phyloP scores from a whole-genome alignment of 2,888 invertebrate species.

The Pardosa pseudoannulata region DNA sequence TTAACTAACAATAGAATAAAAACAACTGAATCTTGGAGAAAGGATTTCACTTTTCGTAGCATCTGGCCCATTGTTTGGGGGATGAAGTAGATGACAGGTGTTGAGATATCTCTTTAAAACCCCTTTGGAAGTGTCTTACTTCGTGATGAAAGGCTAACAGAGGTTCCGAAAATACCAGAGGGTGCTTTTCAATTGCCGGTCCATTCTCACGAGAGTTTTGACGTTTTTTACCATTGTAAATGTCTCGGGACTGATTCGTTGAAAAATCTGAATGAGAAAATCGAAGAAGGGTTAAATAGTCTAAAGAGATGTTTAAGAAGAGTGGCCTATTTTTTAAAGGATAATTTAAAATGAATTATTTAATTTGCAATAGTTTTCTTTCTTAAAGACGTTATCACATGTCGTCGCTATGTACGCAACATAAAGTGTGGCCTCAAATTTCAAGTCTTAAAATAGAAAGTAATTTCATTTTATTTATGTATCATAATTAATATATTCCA shows the following conservation, averaged over 20 bases:
- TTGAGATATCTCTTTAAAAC: background rate
- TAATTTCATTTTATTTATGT: too few species aligned
- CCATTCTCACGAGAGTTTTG: background rate
- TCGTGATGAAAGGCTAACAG: constrained; percentile 26
- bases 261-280: background rate
- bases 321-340: too few species aligned
- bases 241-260: too few species aligned
- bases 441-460: too few species aligned
- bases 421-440: too few species aligned
- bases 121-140: constrained; percentile 23
- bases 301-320: too few species aligned
- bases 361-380: too few species aligned
- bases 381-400: too few species aligned
- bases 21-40: background rate
- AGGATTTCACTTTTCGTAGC: constrained; percentile 31
- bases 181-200: background rate
- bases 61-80: constrained; percentile 30
- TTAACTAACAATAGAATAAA: constrained; percentile 45
- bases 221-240: background rate
- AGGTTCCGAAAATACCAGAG: background rate
- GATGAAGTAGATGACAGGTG: constrained; percentile 44
- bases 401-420: too few species aligned
- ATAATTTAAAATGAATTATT: too few species aligned
- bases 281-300: background rate
- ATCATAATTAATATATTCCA: too few species aligned